phyloP scores from a whole-genome alignment of 2,888 invertebrate genomes.

The Itoplectis maculator region DNA sequence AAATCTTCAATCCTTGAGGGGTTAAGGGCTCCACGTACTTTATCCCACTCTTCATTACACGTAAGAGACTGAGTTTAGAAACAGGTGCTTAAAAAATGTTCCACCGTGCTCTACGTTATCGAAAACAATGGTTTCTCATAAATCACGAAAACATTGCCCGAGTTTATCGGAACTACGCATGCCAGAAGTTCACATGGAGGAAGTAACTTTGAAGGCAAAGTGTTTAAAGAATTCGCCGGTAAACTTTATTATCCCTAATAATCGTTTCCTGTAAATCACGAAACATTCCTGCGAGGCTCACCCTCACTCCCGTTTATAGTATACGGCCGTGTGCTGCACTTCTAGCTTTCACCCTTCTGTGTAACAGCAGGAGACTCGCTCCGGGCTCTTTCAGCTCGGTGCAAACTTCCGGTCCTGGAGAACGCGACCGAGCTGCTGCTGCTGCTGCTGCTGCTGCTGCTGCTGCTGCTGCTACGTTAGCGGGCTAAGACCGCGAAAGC shows the following conservation, averaged over 20 bases:
- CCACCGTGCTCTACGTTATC: too few relatives aligned
- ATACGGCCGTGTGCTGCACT: slow-evolving; percentile 11
- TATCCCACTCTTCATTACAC: background rate
- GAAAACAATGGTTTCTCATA: slow-evolving; percentile 2
- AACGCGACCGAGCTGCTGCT: slow-evolving; percentile 2
- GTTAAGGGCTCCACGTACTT: background rate
- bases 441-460: too few relatives aligned
- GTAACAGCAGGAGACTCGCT: slow-evolving; percentile 34
- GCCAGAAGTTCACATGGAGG: background rate
- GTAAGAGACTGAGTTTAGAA: background rate
- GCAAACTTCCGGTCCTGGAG: slow-evolving; percentile 55
- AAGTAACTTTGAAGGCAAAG: slow-evolving; percentile 8
- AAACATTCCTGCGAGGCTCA: slow-evolving; percentile 25
- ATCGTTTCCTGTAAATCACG: slow-evolving; percentile 46
- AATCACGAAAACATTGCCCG: slow-evolving; percentile 3
- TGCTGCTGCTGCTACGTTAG: slow-evolving; percentile 13
- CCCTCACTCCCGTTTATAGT: background rate
- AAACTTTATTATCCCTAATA: slow-evolving; percentile 36
- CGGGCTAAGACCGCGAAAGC: slow-evolving; percentile 50
- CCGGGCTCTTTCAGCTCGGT: slow-evolving; percentile 43
- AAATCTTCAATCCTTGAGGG: too few relatives aligned
- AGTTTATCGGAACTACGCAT: slow-evolving; percentile 1
- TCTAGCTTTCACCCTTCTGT: slow-evolving; percentile 33
- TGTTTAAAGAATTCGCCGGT: slow-evolving; percentile 22
- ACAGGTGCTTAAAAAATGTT: background rate